Percentiles rank a stretch among this genome's conserved stretches.
These are phyloP conservation scores for Propsilocerus akamusi DNA, from an alignment of 1,140 invertebrate species.

Conservation along the genomic window DNA sequence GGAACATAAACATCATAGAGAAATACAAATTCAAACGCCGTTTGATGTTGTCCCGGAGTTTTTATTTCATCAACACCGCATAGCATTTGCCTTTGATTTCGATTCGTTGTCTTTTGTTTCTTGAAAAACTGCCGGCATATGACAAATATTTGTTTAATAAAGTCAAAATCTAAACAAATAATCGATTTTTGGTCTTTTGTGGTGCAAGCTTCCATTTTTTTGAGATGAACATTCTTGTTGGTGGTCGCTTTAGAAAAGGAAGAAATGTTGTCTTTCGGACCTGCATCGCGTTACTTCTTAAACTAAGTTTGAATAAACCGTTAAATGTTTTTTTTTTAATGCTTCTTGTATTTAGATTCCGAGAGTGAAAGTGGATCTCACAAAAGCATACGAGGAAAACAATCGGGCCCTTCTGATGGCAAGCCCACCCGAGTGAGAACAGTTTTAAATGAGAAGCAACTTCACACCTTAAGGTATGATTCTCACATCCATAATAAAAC, in stretches of 20 bases:
- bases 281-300: too few species aligned
- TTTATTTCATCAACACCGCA: too few species aligned
- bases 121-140: neutral
- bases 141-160: neutral
- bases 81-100: neutral
- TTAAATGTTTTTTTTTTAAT: constrained; percentile 5
- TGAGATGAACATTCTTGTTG: too few species aligned
- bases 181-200: too few species aligned
- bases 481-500: neutral
- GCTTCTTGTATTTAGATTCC: constrained; percentile 50
- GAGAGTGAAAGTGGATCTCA: constrained; percentile 69
- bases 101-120: neutral
- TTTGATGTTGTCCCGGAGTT: too few species aligned
- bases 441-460: constrained; percentile 95
- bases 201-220: too few species aligned
- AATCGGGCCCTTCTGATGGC: constrained; percentile 51
- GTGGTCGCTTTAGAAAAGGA: too few species aligned
- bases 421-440: constrained; percentile 94
- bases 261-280: too few species aligned
- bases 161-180: neutral
- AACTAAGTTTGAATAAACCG: neutral
- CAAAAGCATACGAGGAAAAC: constrained; percentile 45
- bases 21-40: too few species aligned
- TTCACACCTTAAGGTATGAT: constrained; percentile 69
- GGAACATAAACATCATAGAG: too few species aligned